Conservation (phyloP, 2,888 invertebrate genomes). For the Belgica antarctica region DNA sequence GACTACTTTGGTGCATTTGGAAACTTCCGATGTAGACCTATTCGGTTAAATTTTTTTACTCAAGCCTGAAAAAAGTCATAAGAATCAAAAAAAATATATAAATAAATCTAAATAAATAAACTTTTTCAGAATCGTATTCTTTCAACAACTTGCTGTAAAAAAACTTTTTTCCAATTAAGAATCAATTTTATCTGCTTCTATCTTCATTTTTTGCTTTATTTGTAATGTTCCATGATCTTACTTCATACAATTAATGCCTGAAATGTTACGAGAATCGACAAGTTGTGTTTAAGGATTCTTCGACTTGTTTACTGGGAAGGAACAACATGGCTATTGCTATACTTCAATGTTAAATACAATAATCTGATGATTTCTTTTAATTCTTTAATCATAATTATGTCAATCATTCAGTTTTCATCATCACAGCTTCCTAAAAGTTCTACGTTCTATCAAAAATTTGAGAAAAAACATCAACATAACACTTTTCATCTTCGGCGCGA, state of each 20-base stretch:
- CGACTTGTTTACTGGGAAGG: background rate
- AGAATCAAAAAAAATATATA: too few relatives aligned
- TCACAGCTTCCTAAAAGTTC: constrained; percentile 17
- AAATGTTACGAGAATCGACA: too few relatives aligned
- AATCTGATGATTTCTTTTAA: background rate
- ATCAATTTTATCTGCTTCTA: too few relatives aligned
- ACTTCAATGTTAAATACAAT: constrained; percentile 9
- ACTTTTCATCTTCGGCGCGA: background rate
- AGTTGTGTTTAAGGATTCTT: background rate
- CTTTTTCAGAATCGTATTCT: too few relatives aligned
- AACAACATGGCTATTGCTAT: constrained; percentile 23
- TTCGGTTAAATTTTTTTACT: too few relatives aligned
- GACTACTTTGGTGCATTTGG: too few relatives aligned
- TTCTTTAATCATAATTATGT: constrained; percentile 6
- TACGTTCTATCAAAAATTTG: background rate
- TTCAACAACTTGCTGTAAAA: too few relatives aligned
- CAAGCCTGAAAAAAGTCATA: too few relatives aligned
- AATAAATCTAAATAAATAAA: too few relatives aligned
- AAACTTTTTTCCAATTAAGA: too few relatives aligned
- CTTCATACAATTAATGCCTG: background rate
- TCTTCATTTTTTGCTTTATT: background rate
- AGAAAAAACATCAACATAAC: constrained; percentile 12
- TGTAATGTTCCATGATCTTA: background rate
- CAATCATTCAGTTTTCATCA: background rate
- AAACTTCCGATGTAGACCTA: too few relatives aligned